Evolutionary conservation across 2,888 invertebrate species (phyloP).

Genomic region (Drosophila mercatorum): DNA sequence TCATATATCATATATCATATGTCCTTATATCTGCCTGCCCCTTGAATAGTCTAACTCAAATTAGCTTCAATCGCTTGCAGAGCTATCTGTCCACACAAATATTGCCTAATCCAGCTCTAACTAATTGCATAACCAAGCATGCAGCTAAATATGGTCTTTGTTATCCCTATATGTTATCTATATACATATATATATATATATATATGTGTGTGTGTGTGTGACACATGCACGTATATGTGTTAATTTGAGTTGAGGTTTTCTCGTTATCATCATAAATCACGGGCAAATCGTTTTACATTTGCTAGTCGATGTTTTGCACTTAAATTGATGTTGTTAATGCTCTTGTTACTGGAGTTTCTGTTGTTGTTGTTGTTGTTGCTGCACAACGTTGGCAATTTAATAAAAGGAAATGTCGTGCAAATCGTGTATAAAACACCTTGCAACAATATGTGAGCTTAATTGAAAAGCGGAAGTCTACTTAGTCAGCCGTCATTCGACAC

Average conservation of each 20-base stretch:
- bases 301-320: constrained; percentile 13
- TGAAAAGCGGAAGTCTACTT: constrained; percentile 80
- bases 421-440: constrained; percentile 78
- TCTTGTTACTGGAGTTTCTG: constrained; percentile 10
- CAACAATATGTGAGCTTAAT: constrained; percentile 76
- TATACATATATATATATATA: too few species aligned
- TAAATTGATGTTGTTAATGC: constrained; percentile 25
- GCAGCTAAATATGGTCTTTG: neutral
- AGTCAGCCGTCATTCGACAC: constrained; percentile 59
- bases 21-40: neutral
- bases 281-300: constrained; percentile 15
- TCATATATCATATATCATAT: too few species aligned
- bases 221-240: neutral
- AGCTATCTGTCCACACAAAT: neutral
- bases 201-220: neutral
- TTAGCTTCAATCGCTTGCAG: neutral
- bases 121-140: neutral
- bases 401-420: constrained; percentile 73
- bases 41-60: neutral
- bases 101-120: neutral
- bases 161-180: neutral
- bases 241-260: neutral
- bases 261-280: constrained; percentile 4
- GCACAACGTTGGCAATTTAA: constrained; percentile 59
- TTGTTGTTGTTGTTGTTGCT: constrained; percentile 12